Base-by-base conservation (phyloP, 2,113 vertebrate genomes). In the Climacteris rufus region DNA sequence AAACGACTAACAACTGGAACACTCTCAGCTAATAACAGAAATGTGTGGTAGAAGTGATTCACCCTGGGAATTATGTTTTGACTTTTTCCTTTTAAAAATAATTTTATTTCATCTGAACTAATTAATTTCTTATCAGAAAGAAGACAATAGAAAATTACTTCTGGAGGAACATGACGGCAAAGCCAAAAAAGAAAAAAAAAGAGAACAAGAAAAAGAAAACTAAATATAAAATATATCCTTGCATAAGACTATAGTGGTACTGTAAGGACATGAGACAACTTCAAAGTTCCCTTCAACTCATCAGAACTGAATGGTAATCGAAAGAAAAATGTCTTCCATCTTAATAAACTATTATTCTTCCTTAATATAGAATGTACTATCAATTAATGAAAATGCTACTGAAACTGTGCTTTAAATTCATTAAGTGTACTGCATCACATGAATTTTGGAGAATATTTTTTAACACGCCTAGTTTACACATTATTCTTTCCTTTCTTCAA, bases 151-250 rank as follows among this genome's bases (percentile, higher is more conserved):
- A 68, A 97, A 96, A 94, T 94, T 70, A 76, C 52, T 95, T 96
- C 92, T 76, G 59, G 59, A 70, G 70, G 74, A 87, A 85, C 72
- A 72, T 47, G 79, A 83, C 91, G 65, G 28, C 37, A 81, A 87
- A 78, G 22, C 11, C 5, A 50, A 15, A 44, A n/a, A 23, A 37
- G n/a, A 39, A 13, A n/a, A 15, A 27, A 52, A 9, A 25, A 30
- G 42, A 42, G 42, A 28, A n/a, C 19, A 68, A 39, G 23, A 74
- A 53, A 92, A 94, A 95, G 84, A 33, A 10, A 78, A 35, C 92
- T 97, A 95, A 94, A 94, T 94, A 96, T 93, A 84, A 95, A 91
- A 89, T 94, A 65, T 40, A 87, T 71, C 68, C 63, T 91, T 93
- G 53, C 74, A 86, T 84, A 90, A 93, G 79, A 93, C 89, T 96